These are phyloP conservation scores for Acleris laterana DNA, from an alignment of 2,888 invertebrate species.

Conservation along the genomic window DNA sequence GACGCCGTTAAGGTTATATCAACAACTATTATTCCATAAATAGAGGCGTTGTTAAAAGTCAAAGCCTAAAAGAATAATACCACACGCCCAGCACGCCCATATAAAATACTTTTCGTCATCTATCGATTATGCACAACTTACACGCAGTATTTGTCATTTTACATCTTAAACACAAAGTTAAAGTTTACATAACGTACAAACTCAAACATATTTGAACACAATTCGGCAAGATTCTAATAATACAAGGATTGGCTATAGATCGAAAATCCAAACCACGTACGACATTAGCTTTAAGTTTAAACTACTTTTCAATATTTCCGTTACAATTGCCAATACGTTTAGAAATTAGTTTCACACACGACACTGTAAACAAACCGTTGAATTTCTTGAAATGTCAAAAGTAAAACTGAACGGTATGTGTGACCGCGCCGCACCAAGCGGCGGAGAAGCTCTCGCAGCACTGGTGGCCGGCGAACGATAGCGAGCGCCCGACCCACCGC, in stretches of 20 bases:
- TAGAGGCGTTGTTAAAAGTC: too few relatives aligned
- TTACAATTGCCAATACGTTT: constrained; percentile 53
- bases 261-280: constrained; percentile 32
- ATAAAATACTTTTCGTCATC: neutral
- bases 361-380: constrained; percentile 72
- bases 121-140: neutral
- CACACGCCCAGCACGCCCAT: too few relatives aligned
- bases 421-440: constrained; percentile 68
- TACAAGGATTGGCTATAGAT: constrained; percentile 48
- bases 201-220: constrained; percentile 48
- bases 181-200: constrained; percentile 38
- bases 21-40: too few relatives aligned
- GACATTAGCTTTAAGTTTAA: constrained; percentile 42
- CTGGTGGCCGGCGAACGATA: constrained; percentile 81
- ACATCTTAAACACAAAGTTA: constrained; percentile 4
- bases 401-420: constrained; percentile 48
- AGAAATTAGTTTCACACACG: constrained; percentile 68
- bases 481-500: constrained; percentile 73
- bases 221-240: constrained; percentile 52
- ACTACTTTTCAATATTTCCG: constrained; percentile 66
- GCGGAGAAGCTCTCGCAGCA: constrained; percentile 74
- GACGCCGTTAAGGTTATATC: too few relatives aligned
- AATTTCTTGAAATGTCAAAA: constrained; percentile 64
- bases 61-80: neutral
- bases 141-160: neutral